A percentile compares a stretch with the other conserved stretches of the same genome.
Evolutionary conservation across 2,113 vertebrate genomes (phyloP).

Genomic region (Notothenia coriiceps): DNA sequence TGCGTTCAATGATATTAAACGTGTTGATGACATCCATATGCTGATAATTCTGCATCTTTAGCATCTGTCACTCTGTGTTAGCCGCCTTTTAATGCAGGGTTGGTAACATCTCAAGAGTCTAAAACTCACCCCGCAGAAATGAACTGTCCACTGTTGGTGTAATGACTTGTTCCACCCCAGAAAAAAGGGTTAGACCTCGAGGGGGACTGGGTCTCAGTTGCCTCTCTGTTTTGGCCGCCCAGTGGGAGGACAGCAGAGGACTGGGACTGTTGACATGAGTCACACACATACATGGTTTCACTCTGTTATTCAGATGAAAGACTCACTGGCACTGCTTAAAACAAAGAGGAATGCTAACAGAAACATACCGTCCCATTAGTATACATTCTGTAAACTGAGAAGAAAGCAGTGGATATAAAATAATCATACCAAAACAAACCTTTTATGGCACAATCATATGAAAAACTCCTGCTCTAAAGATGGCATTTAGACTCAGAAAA

Average conservation of each 20-base stretch:
- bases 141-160: slow-evolving; percentile 49
- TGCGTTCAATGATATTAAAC: background rate
- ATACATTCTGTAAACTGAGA: slow-evolving; percentile 42
- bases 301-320: slow-evolving; percentile 54
- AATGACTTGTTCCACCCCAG: slow-evolving; percentile 20
- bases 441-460: slow-evolving; percentile 39
- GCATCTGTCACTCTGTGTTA: slow-evolving; percentile 60
- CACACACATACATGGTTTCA: slow-evolving; percentile 52
- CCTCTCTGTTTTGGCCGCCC: slow-evolving; percentile 5
- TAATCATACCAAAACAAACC: slow-evolving; percentile 35
- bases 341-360: slow-evolving; percentile 45
- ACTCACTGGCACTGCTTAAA: slow-evolving; percentile 33
- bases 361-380: slow-evolving; percentile 51
- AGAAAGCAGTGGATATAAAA: background rate
- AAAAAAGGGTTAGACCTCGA: slow-evolving; percentile 48
- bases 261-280: slow-evolving; percentile 27
- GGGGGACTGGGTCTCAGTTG: background rate
- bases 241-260: slow-evolving; percentile 1
- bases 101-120: background rate
- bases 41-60: slow-evolving; percentile 24
- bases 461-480: background rate
- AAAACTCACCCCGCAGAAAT: slow-evolving; percentile 38
- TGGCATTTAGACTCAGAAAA: background rate
- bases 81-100: slow-evolving; percentile 3
- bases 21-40: slow-evolving; percentile 25